These are phyloP conservation scores for Pseudorhiza aurosa DNA, from an alignment of 30 jellyfish, hydroid and myxozoan species.

Conservation along the genomic window DNA sequence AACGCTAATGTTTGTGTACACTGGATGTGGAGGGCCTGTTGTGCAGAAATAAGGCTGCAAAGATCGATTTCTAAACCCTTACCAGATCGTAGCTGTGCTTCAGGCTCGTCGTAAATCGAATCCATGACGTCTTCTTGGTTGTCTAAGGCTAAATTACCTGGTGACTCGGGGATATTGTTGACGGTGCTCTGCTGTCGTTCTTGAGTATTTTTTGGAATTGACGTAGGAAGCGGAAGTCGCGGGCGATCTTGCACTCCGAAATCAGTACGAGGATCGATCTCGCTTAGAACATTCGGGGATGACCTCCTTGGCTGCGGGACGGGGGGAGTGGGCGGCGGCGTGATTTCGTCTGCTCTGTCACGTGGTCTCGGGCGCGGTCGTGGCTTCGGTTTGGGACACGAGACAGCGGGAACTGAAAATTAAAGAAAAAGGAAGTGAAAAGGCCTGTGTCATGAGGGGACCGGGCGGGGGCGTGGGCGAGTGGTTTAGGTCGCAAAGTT, in stretches of 20 bases:
- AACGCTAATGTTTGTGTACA: too few species aligned
- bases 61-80: not conserved
- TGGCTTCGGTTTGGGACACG: conserved; percentile 76
- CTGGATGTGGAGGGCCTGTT: too few species aligned
- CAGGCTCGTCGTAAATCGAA: conserved; percentile 91
- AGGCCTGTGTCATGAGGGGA: too few species aligned
- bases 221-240: conserved; percentile 57
- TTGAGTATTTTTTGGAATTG: not conserved
- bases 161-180: not conserved
- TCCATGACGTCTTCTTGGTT: conserved; percentile 64
- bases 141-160: conserved; percentile 58
- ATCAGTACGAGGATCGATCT: conserved; percentile 37
- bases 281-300: conserved; percentile 8
- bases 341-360: conserved; percentile 33
- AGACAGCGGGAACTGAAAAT: too few species aligned
- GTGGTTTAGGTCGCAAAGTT: too few species aligned
- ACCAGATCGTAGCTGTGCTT: conserved; percentile 89
- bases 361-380: conserved; percentile 63
- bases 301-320: conserved; percentile 71
- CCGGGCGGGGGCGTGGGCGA: too few species aligned
- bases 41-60: too few species aligned
- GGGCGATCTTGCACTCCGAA: conserved; percentile 42
- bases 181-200: conserved; percentile 6
- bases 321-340: conserved; percentile 75
- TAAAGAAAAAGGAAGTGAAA: too few species aligned